phyloP scores from a whole-genome alignment of 2,113 vertebrate genomes.

The Anguilla rostrata region DNA sequence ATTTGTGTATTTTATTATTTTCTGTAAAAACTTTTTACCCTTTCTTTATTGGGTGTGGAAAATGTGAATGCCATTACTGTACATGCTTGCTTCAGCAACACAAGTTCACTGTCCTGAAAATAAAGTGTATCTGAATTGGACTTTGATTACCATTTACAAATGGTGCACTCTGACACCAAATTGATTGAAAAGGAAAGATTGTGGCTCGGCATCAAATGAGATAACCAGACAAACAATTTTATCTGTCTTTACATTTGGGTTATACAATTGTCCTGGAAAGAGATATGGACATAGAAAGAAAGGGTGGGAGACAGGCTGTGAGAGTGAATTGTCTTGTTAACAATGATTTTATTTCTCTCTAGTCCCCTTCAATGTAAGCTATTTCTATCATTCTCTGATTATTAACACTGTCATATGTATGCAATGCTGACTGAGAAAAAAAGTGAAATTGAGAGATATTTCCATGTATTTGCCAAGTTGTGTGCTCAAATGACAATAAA shows the following conservation, averaged over 20 bases:
- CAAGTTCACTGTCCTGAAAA: too few relatives aligned
- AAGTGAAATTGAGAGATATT: not conserved
- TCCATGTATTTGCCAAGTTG: not conserved
- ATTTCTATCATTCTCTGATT: not conserved
- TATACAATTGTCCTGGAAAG: not conserved
- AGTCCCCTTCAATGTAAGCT: not conserved
- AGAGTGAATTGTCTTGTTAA: not conserved
- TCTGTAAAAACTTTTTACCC: too few relatives aligned
- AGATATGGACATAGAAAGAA: not conserved
- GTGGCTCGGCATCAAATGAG: not conserved
- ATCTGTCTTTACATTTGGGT: not conserved
- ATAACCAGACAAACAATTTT: not conserved
- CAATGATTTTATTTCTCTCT: not conserved
- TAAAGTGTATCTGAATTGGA: too few relatives aligned
- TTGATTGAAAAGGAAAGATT: not conserved
- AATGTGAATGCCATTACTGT: too few relatives aligned
- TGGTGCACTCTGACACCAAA: too few relatives aligned
- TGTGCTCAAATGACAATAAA: not conserved
- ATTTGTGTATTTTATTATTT: not conserved
- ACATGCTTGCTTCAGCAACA: too few relatives aligned
- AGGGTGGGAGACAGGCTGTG: not conserved
- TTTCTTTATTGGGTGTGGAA: too few relatives aligned
- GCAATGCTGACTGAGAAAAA: not conserved
- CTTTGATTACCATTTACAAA: too few relatives aligned
- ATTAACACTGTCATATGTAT: not conserved